These are phyloP conservation scores for Smithornis capensis DNA, from an alignment of 2,113 vertebrate species.

Conservation along the genomic window DNA sequence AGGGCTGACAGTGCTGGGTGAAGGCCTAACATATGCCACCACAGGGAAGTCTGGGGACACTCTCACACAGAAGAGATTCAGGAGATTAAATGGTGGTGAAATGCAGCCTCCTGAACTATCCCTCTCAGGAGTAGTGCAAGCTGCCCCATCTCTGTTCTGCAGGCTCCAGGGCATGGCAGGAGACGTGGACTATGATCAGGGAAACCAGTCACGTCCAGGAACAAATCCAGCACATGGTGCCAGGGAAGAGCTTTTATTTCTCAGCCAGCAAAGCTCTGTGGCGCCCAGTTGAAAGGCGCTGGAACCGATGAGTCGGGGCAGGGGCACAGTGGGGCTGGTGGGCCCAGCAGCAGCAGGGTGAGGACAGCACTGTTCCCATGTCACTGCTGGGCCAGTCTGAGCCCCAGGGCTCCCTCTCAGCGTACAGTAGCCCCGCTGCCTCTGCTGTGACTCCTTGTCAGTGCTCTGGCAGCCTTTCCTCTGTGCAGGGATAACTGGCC, in stretches of 20 bases:
- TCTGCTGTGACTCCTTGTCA: background rate
- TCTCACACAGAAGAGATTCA: background rate
- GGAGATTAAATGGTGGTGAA: background rate
- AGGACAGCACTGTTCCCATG: background rate
- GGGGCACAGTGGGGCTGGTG: background rate
- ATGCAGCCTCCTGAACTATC: background rate
- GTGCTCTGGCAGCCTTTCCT: background rate
- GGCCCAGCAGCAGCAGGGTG: fast-evolving
- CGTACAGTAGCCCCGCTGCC: background rate
- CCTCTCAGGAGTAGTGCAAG: background rate
- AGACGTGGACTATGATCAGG: background rate
- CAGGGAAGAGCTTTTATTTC: constrained; percentile 46
- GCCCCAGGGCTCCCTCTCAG: background rate
- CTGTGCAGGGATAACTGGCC: fast-evolving
- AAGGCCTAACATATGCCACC: background rate
- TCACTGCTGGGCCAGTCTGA: background rate
- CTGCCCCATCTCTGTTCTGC: background rate
- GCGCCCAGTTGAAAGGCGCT: background rate
- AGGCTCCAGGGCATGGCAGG: background rate
- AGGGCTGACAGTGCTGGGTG: background rate
- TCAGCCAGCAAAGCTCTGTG: background rate
- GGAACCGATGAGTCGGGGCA: background rate
- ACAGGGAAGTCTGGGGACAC: background rate
- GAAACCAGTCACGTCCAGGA: background rate
- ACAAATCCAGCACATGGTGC: background rate